Evolutionary conservation across 2,113 vertebrate species (phyloP), one percentile per base, ranked within the genome.

Genomic region (Archilochus colubris): DNA sequence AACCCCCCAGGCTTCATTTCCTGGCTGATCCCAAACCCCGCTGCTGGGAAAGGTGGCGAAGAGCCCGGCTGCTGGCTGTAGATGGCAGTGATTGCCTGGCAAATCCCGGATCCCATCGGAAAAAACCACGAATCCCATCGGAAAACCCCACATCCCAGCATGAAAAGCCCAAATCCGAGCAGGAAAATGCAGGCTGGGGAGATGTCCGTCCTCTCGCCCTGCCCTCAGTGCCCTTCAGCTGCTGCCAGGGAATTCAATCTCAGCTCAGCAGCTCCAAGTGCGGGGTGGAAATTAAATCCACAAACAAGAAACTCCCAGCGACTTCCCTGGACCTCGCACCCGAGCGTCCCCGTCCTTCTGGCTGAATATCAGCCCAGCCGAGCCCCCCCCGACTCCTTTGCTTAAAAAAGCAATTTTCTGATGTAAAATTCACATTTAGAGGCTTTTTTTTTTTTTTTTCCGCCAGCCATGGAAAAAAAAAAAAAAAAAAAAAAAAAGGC

Each of bases 301-400:
- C 10, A 27, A 27, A 8, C 14, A 17, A 61, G 44, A n/a, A 58
- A 28, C 13, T 3, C 13, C 24, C n/a, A 5, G 9, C 76, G 13
- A 22, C 43, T 61, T 27, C 15, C 48, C 46, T 0, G 5, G 9
- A 19, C 19, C 64, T 5, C 8, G 2, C 27, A 4, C 38, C 51
- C 2, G 22, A 38, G 12, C 1, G 1, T 33, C 1, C 2, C n/a
- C 3, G 0, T 2, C 48, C 30, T 54, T 63, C 66, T 12, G 1
- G 43, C 48, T 74, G 43, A 18, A 33, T 28, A 14, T 22, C 0
- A 0, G 14, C 12, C 21, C 28, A 10, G 21, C 40, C 0, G 6
- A 62, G 25, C 63, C 14, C 57, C 63, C 14, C 57, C 43, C 3
- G 0, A 18, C 19, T 64, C 36, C 15, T 63, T 55, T 14, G 21